Evolutionary conservation across 2,888 invertebrate species (phyloP).

Genomic region (Lacanobia wlatinum): DNA sequence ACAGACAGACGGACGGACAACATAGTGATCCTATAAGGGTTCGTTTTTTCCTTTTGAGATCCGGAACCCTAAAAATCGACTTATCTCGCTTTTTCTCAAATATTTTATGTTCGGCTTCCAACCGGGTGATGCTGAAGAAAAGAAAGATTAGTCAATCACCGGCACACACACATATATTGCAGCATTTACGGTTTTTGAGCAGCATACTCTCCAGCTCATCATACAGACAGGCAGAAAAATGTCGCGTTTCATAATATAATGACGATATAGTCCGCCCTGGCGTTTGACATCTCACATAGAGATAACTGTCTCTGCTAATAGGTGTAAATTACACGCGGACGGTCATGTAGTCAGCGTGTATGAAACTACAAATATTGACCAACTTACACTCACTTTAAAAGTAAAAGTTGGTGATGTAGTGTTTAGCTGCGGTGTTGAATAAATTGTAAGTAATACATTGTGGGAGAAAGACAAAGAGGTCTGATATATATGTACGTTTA

Average conservation of each 20-base stretch:
- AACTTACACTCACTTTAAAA: slow-evolving; percentile 53
- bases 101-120: no score
- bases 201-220: no score
- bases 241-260: background rate
- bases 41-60: no score
- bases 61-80: no score
- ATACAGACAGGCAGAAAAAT: background rate
- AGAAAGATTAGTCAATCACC: no score
- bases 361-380: slow-evolving; percentile 50
- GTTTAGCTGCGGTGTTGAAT: slow-evolving; percentile 14
- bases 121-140: no score
- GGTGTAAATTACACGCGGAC: slow-evolving; percentile 45
- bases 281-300: slow-evolving; percentile 3
- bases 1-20: no score
- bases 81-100: no score
- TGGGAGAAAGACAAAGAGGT: background rate
- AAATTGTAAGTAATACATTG: slow-evolving; percentile 35
- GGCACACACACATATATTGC: no score
- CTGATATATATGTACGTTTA: no score
- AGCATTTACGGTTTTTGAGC: no score
- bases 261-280: background rate
- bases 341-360: slow-evolving; percentile 1
- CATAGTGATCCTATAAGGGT: no score
- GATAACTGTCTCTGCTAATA: slow-evolving; percentile 39
- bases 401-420: slow-evolving; percentile 46